These are phyloP conservation scores for Hirtodrosophila alboralis DNA, from an alignment of 2,888 invertebrate species.

Conservation along the genomic window DNA sequence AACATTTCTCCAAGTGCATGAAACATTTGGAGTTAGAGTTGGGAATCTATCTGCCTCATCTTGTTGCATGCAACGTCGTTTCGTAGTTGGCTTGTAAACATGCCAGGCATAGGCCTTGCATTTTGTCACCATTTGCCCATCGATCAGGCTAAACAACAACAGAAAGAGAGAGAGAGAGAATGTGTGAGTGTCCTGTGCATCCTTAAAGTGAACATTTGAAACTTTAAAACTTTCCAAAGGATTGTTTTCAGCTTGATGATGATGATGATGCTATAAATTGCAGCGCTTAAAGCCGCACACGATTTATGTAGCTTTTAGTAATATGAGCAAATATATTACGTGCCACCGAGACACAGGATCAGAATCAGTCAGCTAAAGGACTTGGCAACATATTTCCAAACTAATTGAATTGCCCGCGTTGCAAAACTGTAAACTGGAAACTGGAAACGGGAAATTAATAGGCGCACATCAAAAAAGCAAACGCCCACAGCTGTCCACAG, in stretches of 20 bases:
- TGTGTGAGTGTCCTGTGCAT: background rate
- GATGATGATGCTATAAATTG: slow-evolving; percentile 49
- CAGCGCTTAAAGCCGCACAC: slow-evolving; percentile 60
- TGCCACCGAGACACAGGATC: slow-evolving; percentile 53
- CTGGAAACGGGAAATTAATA: slow-evolving; percentile 70
- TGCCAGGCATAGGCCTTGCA: slow-evolving; percentile 66
- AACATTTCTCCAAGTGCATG: too few relatives aligned
- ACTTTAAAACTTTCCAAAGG: slow-evolving; percentile 38
- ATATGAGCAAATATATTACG: slow-evolving; percentile 77
- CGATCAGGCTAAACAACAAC: slow-evolving; percentile 73
- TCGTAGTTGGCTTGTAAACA: slow-evolving; percentile 70
- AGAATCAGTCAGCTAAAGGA: slow-evolving; percentile 17
- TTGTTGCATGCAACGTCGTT: slow-evolving; percentile 12
- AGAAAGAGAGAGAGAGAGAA: too few relatives aligned
- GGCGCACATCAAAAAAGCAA: slow-evolving; percentile 63
- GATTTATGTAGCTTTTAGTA: slow-evolving; percentile 77
- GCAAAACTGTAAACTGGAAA: too few relatives aligned
- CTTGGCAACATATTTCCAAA: slow-evolving; percentile 41
- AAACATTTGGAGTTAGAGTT: slow-evolving; percentile 3
- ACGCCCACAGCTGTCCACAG: slow-evolving; percentile 51
- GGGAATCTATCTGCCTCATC: slow-evolving; percentile 2
- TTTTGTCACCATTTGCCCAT: slow-evolving; percentile 78
- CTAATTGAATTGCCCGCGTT: slow-evolving; percentile 76
- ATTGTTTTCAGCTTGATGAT: too few relatives aligned
- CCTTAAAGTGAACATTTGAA: slow-evolving; percentile 29